Conservation (phyloP, 2,113 vertebrate genomes). For the Lagopus muta region DNA sequence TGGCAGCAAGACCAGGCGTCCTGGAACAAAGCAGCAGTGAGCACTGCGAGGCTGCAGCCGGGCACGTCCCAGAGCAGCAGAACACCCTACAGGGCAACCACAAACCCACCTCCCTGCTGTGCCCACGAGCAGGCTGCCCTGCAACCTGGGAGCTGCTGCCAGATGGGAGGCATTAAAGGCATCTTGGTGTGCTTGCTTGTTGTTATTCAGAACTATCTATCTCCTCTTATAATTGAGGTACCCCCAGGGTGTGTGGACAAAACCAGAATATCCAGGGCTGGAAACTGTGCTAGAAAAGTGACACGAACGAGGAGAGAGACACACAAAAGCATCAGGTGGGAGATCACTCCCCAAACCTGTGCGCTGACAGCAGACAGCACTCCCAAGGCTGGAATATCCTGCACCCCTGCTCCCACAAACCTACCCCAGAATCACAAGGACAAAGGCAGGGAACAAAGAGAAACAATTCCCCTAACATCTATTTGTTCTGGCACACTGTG, state of each 20-base stretch:
- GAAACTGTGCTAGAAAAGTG: not conserved
- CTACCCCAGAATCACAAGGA: not conserved
- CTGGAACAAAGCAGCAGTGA: not conserved
- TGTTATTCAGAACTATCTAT: not conserved
- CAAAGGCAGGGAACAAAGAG: conserved; percentile 55
- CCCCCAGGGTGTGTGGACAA: not conserved
- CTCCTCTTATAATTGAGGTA: not conserved
- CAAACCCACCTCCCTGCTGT: not conserved
- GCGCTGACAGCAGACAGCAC: not conserved
- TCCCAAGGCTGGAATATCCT: not conserved
- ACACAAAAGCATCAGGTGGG: not conserved
- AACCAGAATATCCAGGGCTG: not conserved
- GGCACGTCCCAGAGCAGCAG: not conserved
- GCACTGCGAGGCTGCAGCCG: not conserved
- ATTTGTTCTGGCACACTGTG: conserved; percentile 52
- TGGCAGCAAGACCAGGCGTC: conserved; percentile 19
- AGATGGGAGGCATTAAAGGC: not conserved
- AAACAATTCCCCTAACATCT: conserved; percentile 28
- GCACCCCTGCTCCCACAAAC: not conserved
- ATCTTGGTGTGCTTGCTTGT: not conserved
- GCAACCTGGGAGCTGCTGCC: not conserved
- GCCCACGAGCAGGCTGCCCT: not conserved
- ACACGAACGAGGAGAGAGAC: not conserved
- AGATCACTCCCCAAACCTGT: not conserved
- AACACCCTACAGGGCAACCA: not conserved